phyloP scores from a whole-genome alignment of 2,113 vertebrate species.

The Maccullochella peelii region DNA sequence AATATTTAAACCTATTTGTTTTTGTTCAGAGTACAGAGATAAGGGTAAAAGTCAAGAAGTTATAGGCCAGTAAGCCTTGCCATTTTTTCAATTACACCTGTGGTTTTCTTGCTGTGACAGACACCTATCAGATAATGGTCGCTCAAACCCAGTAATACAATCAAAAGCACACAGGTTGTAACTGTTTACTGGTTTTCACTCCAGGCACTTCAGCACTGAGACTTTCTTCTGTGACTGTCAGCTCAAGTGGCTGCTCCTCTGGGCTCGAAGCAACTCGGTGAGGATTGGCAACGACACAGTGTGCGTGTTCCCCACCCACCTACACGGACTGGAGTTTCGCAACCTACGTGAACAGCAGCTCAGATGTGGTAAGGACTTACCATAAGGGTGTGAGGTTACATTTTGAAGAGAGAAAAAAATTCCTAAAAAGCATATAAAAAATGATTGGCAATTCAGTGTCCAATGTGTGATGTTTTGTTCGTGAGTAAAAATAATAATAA shows the following conservation, averaged over 20 bases:
- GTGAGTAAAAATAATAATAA: background rate
- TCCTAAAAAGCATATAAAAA: background rate
- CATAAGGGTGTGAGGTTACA: background rate
- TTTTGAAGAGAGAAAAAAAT: background rate
- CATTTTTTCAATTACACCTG: background rate
- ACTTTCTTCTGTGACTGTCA: constrained; percentile 94
- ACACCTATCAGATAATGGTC: background rate
- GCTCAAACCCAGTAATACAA: background rate
- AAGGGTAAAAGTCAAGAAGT: background rate
- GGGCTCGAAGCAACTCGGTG: constrained; percentile 85
- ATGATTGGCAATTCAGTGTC: background rate
- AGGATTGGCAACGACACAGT: constrained; percentile 87
- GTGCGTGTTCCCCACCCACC: constrained; percentile 86
- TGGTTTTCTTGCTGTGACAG: constrained; percentile 5
- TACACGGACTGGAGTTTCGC: constrained; percentile 86
- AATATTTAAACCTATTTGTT: background rate
- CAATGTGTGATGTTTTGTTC: background rate
- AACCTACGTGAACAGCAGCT: constrained; percentile 87
- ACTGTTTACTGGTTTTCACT: constrained; percentile 39
- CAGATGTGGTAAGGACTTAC: constrained; percentile 84
- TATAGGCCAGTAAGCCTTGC: background rate
- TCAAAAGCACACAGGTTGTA: background rate
- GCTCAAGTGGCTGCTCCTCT: constrained; percentile 89
- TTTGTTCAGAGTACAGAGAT: background rate
- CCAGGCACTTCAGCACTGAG: constrained; percentile 89